Percentiles rank a stretch among this genome's conserved stretches.
These are phyloP conservation scores for Amniataba percoides DNA, from an alignment of 2,797 vertebrate species.

Conservation along the genomic window DNA sequence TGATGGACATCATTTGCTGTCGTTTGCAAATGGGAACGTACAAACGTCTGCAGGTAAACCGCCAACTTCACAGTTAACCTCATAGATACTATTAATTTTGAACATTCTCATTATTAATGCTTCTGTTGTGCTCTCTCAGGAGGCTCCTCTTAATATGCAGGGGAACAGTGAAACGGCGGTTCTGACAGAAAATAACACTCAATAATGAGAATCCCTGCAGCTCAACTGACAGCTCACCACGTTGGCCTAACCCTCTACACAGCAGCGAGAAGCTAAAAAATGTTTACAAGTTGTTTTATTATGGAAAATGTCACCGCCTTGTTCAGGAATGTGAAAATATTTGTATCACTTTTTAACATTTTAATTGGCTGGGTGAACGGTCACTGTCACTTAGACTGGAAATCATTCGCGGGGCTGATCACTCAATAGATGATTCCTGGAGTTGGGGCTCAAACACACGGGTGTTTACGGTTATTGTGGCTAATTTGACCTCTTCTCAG, in stretches of 20 bases:
- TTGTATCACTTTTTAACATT: constrained; percentile 12
- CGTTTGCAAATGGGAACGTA: constrained; percentile 92
- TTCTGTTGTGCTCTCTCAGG: constrained; percentile 28
- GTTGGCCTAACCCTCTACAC: constrained; percentile 15
- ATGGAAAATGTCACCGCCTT: constrained; percentile 8
- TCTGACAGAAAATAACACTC: constrained; percentile 43
- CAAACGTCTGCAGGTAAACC: constrained; percentile 80
- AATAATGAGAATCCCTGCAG: constrained; percentile 21
- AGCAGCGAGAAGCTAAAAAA: constrained; percentile 28
- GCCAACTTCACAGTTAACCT: not conserved
- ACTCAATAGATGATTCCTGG: not conserved
- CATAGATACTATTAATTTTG: not conserved
- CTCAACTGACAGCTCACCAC: constrained; percentile 28
- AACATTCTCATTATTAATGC: not conserved
- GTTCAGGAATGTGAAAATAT: constrained; percentile 31
- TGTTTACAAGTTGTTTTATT: constrained; percentile 64
- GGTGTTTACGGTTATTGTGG: not conserved
- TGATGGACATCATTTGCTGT: constrained; percentile 94
- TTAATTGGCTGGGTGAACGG: not conserved
- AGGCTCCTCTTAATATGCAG: constrained; percentile 34
- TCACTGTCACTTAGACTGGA: constrained; percentile 30
- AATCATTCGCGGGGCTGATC: not conserved
- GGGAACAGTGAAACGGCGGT: constrained; percentile 15
- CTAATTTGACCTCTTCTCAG: not conserved
- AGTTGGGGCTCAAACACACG: not conserved